Evolutionary conservation across 2,113 vertebrate genomes (phyloP).

Genomic region (Apaloderma vittatum): DNA sequence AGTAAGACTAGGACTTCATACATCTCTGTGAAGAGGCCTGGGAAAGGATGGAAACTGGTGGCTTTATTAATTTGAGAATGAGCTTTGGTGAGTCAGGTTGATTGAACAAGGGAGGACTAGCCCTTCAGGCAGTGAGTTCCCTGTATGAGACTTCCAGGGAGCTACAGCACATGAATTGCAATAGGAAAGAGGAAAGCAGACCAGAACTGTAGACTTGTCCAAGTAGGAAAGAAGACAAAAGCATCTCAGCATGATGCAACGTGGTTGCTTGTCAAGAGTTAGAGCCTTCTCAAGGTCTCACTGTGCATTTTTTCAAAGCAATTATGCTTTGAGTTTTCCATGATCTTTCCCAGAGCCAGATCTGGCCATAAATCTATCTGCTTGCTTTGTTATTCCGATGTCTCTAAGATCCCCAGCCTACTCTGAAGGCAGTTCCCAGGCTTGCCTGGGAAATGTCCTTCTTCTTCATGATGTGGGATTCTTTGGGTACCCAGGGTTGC

Average conservation of each 20-base stretch:
- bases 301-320: neutral
- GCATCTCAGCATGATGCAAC: neutral
- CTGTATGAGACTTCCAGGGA: neutral
- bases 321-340: neutral
- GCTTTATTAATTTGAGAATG: neutral
- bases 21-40: neutral
- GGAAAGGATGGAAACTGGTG: neutral
- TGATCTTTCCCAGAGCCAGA: neutral
- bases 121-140: neutral
- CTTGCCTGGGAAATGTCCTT: neutral
- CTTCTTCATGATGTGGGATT: neutral
- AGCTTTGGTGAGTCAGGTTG: neutral
- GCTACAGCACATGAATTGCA: fast-evolving
- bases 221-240: neutral
- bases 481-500: neutral
- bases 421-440: neutral
- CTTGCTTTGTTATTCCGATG: neutral
- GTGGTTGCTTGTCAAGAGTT: neutral
- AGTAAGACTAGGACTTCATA: neutral
- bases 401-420: neutral
- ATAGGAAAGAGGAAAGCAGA: neutral
- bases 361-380: neutral
- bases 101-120: neutral
- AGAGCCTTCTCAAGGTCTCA: neutral
- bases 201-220: neutral